Base-by-base conservation (phyloP, 2,888 invertebrate species). In the Zonitis immaculata region DNA sequence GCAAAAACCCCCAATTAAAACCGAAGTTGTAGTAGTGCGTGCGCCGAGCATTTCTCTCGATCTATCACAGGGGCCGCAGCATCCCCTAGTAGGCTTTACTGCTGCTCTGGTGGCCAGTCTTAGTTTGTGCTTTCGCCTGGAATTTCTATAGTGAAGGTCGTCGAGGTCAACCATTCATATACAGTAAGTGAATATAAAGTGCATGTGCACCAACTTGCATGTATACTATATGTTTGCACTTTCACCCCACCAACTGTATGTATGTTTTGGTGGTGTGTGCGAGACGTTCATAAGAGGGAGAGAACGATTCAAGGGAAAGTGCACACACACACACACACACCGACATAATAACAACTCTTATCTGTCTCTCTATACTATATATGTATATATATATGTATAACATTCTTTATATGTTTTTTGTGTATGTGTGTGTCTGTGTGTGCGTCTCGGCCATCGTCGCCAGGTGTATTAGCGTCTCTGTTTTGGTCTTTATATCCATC, bases 1-100 rank as follows among this genome's bases (percentile, higher is more conserved):
- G 71, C 71, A 72, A 75, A 75, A 75, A 75, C 72, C 72, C 71
- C 74, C 76, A 76, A 76, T 76, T 76, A 76, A 76, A 73, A 74
- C 70, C 75, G 68, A 72, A 70, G 71, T 72, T 71, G 74, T 73
- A 69, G 73, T 74, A 73, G 74, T 75, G 74, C 75, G 75, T 75
- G 73, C 74, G 75, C 71, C 71, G 71, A 73, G 71, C 73, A 71
- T 73, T 74, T 73, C 74, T 72, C 75, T 72, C 75, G 74, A 74
- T 75, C 76, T 75, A 74, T 73, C 74, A 74, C 73, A n/a, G 71
- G 73, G 67, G 67, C 64, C 70, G 70, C 74, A 73, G 74, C 75
- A 74, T 73, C 73, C 71, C 73, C 69, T 68, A 68, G 72, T 72
- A 71, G 72, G 72, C 71, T 68, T 60, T 56, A 32, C 14, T 16